These are phyloP conservation scores for Cataglyphis hispanica DNA, from an alignment of 1,140 invertebrate genomes.

Conservation along the genomic window DNA sequence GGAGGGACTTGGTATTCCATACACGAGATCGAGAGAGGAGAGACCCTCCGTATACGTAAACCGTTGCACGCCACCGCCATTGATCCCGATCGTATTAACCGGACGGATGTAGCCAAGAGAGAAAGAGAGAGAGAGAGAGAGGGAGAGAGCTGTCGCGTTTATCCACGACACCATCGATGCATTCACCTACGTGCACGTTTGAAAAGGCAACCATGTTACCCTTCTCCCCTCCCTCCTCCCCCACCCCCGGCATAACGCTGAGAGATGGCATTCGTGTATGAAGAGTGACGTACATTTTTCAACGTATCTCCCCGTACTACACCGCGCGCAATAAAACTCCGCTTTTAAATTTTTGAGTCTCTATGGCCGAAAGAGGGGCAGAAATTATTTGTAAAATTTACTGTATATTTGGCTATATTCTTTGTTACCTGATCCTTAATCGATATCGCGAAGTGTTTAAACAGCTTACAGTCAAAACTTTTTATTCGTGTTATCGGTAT, in stretches of 20 bases:
- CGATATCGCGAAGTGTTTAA: neutral
- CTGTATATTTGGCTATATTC: neutral
- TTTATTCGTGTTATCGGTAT: no score
- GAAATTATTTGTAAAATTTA: slow-evolving; percentile 34
- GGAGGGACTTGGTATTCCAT: slow-evolving; percentile 74
- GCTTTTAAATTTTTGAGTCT: slow-evolving; percentile 34
- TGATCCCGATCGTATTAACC: slow-evolving; percentile 69
- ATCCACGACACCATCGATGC: slow-evolving; percentile 30
- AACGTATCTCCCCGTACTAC: neutral
- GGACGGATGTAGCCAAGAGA: slow-evolving; percentile 1
- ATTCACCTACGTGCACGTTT: slow-evolving; percentile 27
- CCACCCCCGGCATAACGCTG: slow-evolving; percentile 41
- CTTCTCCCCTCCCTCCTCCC: no score
- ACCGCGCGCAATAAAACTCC: slow-evolving; percentile 15
- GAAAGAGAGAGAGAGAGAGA: neutral
- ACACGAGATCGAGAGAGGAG: slow-evolving; percentile 45
- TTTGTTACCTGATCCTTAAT: neutral
- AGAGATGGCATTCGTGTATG: slow-evolving; percentile 23
- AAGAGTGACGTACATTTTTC: slow-evolving; percentile 57
- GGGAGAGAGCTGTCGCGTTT: slow-evolving; percentile 34
- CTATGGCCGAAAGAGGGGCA: neutral
- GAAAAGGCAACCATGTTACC: slow-evolving; percentile 59
- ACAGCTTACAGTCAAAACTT: neutral
- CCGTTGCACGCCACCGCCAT: slow-evolving; percentile 65
- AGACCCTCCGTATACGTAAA: slow-evolving; percentile 51